A percentile compares a stretch with the other conserved stretches of the same genome.
Conservation (phyloP, 2,797 vertebrate species). For the Xyrichtys novacula region DNA sequence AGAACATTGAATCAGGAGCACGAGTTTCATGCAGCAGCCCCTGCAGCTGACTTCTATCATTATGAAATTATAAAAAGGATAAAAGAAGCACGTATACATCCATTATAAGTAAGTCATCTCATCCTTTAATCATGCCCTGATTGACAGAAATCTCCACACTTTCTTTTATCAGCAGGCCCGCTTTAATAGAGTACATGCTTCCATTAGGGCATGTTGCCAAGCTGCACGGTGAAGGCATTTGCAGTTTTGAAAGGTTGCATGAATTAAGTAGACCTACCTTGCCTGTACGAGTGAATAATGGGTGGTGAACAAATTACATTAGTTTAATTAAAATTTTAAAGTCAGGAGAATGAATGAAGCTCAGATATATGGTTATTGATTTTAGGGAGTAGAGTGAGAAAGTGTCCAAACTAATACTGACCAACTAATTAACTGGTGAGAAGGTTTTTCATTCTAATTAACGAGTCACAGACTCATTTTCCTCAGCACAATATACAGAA, state of each 20-base stretch:
- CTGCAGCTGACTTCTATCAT: background rate
- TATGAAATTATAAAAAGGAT: conserved; percentile 20
- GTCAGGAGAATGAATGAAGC: conserved; percentile 36
- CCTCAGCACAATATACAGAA: conserved; percentile 32
- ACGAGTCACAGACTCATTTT: conserved; percentile 34
- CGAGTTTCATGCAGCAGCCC: conserved; percentile 7
- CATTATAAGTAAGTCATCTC: conserved; percentile 2
- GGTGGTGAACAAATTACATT: conserved; percentile 53
- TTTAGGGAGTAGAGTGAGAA: conserved; percentile 49
- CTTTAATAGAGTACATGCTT: conserved; percentile 41
- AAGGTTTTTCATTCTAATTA: conserved; percentile 49
- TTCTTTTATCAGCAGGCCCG: conserved; percentile 7
- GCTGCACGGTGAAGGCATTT: conserved; percentile 38
- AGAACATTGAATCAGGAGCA: conserved; percentile 1
- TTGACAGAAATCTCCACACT: conserved; percentile 16
- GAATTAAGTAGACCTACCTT: conserved; percentile 49
- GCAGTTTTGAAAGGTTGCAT: conserved; percentile 56
- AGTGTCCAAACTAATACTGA: conserved; percentile 49
- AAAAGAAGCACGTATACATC: background rate
- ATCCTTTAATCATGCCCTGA: background rate
- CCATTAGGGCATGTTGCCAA: conserved; percentile 48
- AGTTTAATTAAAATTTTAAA: conserved; percentile 58
- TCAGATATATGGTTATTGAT: conserved; percentile 63
- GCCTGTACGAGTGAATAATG: conserved; percentile 48
- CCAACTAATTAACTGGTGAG: conserved; percentile 52